A percentile compares a stretch with the other conserved stretches of the same genome.
These are phyloP conservation scores for Ctenoplectra terminalis DNA, from an alignment of 1,140 invertebrate species.

Conservation along the genomic window DNA sequence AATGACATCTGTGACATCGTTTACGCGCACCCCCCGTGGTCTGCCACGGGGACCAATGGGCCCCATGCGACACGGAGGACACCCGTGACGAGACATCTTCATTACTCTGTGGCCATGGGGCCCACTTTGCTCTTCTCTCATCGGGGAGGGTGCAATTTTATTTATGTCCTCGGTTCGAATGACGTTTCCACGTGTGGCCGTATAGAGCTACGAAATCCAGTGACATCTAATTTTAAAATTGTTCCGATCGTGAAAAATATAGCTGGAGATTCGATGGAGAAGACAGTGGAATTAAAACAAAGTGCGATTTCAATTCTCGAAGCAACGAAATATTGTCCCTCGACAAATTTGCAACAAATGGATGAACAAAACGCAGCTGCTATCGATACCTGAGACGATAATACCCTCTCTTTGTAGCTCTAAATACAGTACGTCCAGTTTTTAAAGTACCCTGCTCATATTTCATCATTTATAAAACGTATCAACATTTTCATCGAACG, in stretches of 20 bases:
- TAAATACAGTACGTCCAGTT: constrained; percentile 11
- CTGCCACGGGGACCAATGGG: constrained; percentile 71
- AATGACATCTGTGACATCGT: constrained; percentile 78
- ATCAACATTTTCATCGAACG: constrained; percentile 1
- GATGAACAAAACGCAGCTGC: background rate
- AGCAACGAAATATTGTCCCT: too few species aligned
- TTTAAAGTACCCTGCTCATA: background rate
- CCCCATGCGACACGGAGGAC: constrained; percentile 55
- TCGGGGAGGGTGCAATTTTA: background rate
- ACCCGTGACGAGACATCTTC: constrained; percentile 78
- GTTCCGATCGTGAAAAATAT: too few species aligned
- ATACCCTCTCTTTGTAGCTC: background rate
- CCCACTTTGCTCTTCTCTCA: constrained; percentile 17
- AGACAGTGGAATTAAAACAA: too few species aligned
- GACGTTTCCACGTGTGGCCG: background rate
- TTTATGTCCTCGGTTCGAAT: background rate
- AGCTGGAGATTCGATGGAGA: too few species aligned
- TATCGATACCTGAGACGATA: constrained; percentile 10
- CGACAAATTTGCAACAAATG: constrained; percentile 5
- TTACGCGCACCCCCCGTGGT: constrained; percentile 77
- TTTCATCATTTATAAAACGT: background rate
- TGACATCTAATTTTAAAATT: too few species aligned
- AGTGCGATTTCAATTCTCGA: too few species aligned
- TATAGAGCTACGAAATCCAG: too few species aligned
- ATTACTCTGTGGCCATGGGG: constrained; percentile 73